Percentiles rank a stretch among this genome's conserved stretches.
Conservation (phyloP, 2,113 vertebrate species). For the Charina bottae region DNA sequence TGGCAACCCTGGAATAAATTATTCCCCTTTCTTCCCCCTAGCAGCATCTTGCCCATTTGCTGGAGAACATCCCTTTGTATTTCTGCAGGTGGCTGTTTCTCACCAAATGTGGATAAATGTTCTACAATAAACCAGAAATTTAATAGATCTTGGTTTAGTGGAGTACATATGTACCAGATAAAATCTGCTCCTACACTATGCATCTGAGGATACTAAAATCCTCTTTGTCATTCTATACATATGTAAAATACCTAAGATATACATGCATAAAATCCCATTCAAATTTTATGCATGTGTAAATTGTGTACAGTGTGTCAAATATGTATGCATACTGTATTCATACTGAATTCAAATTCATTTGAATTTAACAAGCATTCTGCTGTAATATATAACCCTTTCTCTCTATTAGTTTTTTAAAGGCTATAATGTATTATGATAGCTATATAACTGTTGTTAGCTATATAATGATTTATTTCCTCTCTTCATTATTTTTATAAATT, state of each 20-base stretch:
- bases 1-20: no score
- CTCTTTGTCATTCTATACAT: neutral
- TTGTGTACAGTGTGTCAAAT: neutral
- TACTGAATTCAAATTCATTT: no score
- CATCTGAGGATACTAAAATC: neutral
- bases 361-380: neutral
- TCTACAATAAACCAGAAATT: neutral
- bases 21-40: neutral
- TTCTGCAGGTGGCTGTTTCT: neutral
- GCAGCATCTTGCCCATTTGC: neutral
- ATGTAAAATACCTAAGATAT: neutral
- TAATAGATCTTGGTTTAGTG: no score
- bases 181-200: no score
- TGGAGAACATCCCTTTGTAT: neutral
- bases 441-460: neutral
- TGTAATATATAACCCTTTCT: neutral
- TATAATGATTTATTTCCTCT: neutral
- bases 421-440: neutral
- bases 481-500: slow-evolving; percentile 11
- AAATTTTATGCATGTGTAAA: neutral
- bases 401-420: neutral
- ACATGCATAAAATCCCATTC: neutral
- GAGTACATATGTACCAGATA: no score
- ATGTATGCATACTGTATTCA: neutral
- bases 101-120: neutral